phyloP scores from a whole-genome alignment of 2,113 vertebrate species.

The Amphilophus citrinellus region DNA sequence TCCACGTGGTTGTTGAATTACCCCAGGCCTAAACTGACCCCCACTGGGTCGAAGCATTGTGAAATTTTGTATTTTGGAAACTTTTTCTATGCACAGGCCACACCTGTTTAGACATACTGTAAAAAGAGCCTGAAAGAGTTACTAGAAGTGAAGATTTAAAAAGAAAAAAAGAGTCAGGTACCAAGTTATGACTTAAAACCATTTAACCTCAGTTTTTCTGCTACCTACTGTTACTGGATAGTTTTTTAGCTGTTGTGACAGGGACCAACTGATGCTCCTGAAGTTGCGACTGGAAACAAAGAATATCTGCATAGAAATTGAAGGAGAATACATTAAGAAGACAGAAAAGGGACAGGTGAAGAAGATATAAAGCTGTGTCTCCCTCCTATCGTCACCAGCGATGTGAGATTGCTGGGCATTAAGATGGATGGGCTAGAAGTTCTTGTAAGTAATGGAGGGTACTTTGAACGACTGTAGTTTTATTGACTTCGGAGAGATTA shows the following conservation, averaged over 20 bases:
- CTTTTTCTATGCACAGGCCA: neutral
- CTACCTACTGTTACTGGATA: too few relatives aligned
- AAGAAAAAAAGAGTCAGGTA: neutral
- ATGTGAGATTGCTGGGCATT: neutral
- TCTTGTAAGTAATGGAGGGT: neutral
- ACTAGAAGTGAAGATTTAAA: neutral
- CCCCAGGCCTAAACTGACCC: neutral
- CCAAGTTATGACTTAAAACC: neutral
- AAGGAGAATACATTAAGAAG: neutral
- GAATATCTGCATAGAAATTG: neutral
- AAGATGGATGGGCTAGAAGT: neutral
- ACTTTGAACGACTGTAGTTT: neutral
- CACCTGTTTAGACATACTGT: neutral
- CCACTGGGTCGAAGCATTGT: neutral
- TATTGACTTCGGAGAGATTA: neutral
- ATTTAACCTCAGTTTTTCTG: neutral
- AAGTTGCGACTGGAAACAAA: neutral
- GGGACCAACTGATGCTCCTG: neutral
- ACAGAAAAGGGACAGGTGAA: neutral
- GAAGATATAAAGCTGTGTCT: neutral
- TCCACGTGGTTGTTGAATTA: neutral
- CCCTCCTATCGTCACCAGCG: neutral
- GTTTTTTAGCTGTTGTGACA: neutral
- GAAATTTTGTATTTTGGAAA: neutral
- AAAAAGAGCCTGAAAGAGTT: neutral